A percentile compares a stretch with the other conserved stretches of the same genome.
Conservation (phyloP, 2,888 invertebrate species). For the Shargacucullia verbasci region DNA sequence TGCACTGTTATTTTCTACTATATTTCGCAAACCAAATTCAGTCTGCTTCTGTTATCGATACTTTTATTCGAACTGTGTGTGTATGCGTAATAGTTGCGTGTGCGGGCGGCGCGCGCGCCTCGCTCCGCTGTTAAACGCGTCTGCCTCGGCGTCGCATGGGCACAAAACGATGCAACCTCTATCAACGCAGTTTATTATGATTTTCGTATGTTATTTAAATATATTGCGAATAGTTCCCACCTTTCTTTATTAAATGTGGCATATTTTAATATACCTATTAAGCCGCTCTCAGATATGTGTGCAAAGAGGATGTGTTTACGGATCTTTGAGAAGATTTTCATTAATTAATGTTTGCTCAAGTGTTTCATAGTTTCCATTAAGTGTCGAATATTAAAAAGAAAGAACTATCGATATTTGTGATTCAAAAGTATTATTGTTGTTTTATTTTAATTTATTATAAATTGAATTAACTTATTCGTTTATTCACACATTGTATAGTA, state of each 20-base stretch:
- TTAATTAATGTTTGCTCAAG: too few species aligned
- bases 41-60: slow-evolving; percentile 6
- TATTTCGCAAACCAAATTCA: slow-evolving; percentile 13
- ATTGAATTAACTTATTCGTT: too few species aligned
- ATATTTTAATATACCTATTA: background rate
- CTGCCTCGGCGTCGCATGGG: slow-evolving; percentile 17
- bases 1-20: slow-evolving; percentile 18
- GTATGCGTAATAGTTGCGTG: slow-evolving; percentile 9
- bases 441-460: too few species aligned
- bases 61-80: background rate
- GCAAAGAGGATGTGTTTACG: too few species aligned
- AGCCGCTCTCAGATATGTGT: too few species aligned
- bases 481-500: too few species aligned
- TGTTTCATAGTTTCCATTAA: too few species aligned
- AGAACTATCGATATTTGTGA: too few species aligned
- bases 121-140: slow-evolving; percentile 43
- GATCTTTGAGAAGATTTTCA: too few species aligned
- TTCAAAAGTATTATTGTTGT: too few species aligned
- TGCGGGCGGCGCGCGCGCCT: slow-evolving; percentile 44
- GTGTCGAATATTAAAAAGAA: too few species aligned
- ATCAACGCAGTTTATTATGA: slow-evolving; percentile 30
- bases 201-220: slow-evolving; percentile 35
- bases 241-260: background rate
- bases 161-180: background rate
- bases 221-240: background rate